These are phyloP conservation scores for Ophiothrix spiculata DNA, from an alignment of 35 echinoderm and acorn worm species.

Conservation along the genomic window DNA sequence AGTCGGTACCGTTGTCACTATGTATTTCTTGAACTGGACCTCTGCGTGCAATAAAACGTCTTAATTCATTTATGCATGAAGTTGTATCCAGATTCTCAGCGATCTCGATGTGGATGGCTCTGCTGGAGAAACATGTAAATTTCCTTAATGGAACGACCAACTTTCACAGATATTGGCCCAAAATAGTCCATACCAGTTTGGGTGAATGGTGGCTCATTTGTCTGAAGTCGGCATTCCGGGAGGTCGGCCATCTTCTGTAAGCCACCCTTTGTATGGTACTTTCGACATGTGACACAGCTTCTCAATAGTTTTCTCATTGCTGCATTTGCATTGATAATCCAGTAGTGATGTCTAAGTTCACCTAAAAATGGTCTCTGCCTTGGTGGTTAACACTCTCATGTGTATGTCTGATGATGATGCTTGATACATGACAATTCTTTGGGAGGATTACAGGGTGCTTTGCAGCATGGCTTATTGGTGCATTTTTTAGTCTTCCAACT, in stretches of 20 bases:
- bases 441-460: constrained; percentile 50
- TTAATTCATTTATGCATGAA: too few species aligned
- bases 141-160: constrained; percentile 30
- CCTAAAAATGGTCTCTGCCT: constrained; percentile 37
- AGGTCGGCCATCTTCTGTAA: constrained; percentile 72
- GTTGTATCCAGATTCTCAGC: constrained; percentile 26
- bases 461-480: constrained; percentile 11
- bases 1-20: constrained; percentile 24
- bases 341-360: constrained; percentile 24
- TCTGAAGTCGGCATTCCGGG: constrained; percentile 26
- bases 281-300: constrained; percentile 48
- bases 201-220: constrained; percentile 43
- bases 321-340: constrained; percentile 47
- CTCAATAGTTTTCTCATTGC: constrained; percentile 6
- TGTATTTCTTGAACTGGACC: constrained; percentile 47
- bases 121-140: constrained; percentile 51
- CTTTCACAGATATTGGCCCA: constrained; percentile 55
- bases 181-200: constrained; percentile 62
- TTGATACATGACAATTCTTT: constrained; percentile 25
- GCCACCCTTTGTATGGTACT: neutral
- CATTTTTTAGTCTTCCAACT: constrained; percentile 39
- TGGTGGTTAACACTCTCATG: constrained; percentile 22
- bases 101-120: constrained; percentile 59
- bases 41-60: constrained; percentile 48
- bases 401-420: constrained; percentile 13